Base-by-base conservation (phyloP, 2,888 invertebrate species). In the Nemotelus nigrinus region DNA sequence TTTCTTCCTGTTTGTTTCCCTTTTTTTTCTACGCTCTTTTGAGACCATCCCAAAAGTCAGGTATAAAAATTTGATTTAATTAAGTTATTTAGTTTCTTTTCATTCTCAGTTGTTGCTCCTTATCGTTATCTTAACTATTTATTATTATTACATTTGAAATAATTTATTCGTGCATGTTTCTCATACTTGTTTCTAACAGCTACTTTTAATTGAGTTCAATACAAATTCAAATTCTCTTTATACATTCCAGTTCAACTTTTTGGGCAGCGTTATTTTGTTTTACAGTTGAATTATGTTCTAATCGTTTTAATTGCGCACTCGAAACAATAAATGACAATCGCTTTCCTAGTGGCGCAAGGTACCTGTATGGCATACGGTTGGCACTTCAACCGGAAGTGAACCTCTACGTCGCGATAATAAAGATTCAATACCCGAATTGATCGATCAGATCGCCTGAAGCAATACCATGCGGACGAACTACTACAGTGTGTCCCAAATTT, bases 361-460 rank as follows among this genome's bases (percentile, higher is more conserved):
- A 89, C 90, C 90, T 84, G 89, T 88, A 84, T 90, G 88, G 84
- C 89, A 89, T 83, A 90, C 88, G 82, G 90, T 88, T 84, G 91
- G 88, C 83, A 89, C 88, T 85, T 91, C 91, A 83, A 90, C 89
- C 81, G 91, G 91, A 84, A 91, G 87, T 83, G 91, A 91, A 82
- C 91, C 91, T 81, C 91, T 87, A 83, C 91, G 88, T 84, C 89
- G 89, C 81, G 86, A 86, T 85, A 90, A 86, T 85, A 88, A 86
- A 83, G 88, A 85, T 81, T 89, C 89, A 78, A 88, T 85, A 82
- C 84, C 85, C 65, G 82, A 82, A 79, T 83, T 76, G 80, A 78
- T 57, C 78, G 78, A 76, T 80, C 79, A 76, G 80, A 80, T 55
- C 80, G 79, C 80, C 81, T 80, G 78, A 80, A 80, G 64, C 80